phyloP scores from a whole-genome alignment of 2,113 vertebrate species.

The Tenebrosternarchus preto region DNA sequence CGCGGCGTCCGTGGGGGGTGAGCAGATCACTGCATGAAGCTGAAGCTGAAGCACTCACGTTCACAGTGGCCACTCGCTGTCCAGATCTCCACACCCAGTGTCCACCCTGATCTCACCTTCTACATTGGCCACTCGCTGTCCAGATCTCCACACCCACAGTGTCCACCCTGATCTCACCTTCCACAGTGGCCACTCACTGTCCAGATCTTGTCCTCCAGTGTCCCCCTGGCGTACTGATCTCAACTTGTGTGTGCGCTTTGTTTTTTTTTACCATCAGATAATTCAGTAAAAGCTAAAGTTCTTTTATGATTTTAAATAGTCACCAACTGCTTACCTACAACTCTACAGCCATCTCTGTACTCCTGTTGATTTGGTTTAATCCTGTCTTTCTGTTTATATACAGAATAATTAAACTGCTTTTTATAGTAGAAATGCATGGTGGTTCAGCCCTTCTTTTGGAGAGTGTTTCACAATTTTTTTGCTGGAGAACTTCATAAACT shows the following conservation, averaged over 20 bases:
- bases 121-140: not conserved
- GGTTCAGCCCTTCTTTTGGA: conserved; percentile 76
- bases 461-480: conserved; percentile 76
- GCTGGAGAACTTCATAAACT: conserved; percentile 83
- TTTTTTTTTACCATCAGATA: conserved; percentile 61
- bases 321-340: conserved; percentile 48
- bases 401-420: conserved; percentile 78
- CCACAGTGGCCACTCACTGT: no score
- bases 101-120: no score
- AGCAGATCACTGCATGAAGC: conserved; percentile 72
- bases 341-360: conserved; percentile 62
- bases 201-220: conserved; percentile 6
- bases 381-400: conserved; percentile 48
- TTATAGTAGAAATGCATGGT: conserved; percentile 80
- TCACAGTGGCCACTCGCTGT: conserved; percentile 65
- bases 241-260: conserved; percentile 37
- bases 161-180: no score
- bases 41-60: conserved; percentile 56
- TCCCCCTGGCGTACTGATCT: conserved; percentile 10
- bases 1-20: no score
- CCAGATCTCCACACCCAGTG: conserved; percentile 36
- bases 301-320: conserved; percentile 35
- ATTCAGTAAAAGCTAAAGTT: no score
- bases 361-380: conserved; percentile 47
- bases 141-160: no score